Evolutionary conservation across 2,888 invertebrate species (phyloP).

Genomic region (Eutolmus rufibarbis): DNA sequence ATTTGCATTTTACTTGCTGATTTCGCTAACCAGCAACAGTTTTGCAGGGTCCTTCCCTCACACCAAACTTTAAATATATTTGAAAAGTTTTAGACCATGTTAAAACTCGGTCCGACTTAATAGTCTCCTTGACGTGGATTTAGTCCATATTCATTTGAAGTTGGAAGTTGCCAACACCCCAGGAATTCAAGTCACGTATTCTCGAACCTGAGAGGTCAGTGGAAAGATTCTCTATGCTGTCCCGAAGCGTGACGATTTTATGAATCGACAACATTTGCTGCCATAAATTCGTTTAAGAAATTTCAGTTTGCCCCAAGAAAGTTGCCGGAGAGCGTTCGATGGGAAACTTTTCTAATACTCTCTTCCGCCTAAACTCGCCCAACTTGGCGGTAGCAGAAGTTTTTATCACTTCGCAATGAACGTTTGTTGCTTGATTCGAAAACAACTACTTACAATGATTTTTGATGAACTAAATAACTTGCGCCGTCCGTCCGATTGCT

Average conservation of each 20-base stretch:
- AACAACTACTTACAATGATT: conserved; percentile 37
- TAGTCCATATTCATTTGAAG: conserved; percentile 33
- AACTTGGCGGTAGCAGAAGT: neutral
- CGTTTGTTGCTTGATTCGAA: conserved; percentile 32
- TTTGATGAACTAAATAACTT: conserved; percentile 27
- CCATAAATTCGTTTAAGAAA: conserved; percentile 39
- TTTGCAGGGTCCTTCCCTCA: neutral
- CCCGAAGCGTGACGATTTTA: conserved; percentile 38
- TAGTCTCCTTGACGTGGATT: conserved; percentile 30
- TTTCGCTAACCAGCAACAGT: conserved; percentile 16
- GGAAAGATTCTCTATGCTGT: conserved; percentile 31
- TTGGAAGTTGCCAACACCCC: neutral
- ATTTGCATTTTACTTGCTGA: conserved; percentile 7
- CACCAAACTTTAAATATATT: conserved; percentile 17
- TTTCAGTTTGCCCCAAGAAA: conserved; percentile 26
- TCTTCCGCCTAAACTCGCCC: neutral
- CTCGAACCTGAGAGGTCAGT: conserved; percentile 39
- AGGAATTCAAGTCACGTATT: conserved; percentile 25
- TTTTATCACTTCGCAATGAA: conserved; percentile 31
- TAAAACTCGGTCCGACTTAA: conserved; percentile 1
- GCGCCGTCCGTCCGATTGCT: neutral
- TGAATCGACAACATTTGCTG: conserved; percentile 39
- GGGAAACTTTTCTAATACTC: conserved; percentile 32
- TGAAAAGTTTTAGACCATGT: conserved; percentile 10
- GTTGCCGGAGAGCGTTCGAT: neutral